phyloP scores from a whole-genome alignment of 2,888 invertebrate species.

The Drosophila neotestacea region DNA sequence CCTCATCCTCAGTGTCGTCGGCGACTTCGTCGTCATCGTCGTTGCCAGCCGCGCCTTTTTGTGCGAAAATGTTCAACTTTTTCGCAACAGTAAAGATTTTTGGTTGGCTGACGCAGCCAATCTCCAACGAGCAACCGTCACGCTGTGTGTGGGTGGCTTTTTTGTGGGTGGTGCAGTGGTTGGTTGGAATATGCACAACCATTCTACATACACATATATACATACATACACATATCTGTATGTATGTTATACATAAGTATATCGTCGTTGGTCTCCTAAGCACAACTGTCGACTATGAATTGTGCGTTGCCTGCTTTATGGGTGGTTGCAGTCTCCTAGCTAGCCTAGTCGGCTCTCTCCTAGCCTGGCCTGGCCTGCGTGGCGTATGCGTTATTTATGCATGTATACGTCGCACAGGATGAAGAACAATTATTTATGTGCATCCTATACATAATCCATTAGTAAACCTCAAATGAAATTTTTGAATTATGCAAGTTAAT shows the following conservation, averaged over 20 bases:
- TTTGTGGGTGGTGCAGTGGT: constrained; percentile 24
- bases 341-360: neutral
- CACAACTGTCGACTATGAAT: constrained; percentile 62
- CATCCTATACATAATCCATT: constrained; percentile 54
- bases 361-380: constrained; percentile 35
- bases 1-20: constrained; percentile 15
- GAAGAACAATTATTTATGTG: constrained; percentile 54
- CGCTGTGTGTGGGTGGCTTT: constrained; percentile 49
- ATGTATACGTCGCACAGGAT: constrained; percentile 31
- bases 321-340: constrained; percentile 23
- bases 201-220: constrained; percentile 9
- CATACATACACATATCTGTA: neutral
- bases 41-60: constrained; percentile 76
- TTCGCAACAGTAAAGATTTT: constrained; percentile 82
- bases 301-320: constrained; percentile 48
- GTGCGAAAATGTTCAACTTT: constrained; percentile 77
- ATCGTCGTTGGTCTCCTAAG: constrained; percentile 48
- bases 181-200: constrained; percentile 28
- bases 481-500: constrained; percentile 47
- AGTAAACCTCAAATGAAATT: constrained; percentile 39
- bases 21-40: constrained; percentile 30
- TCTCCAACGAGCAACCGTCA: constrained; percentile 65
- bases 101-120: constrained; percentile 82
- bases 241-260: constrained; percentile 32
- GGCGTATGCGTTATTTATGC: constrained; percentile 71